Conservation (phyloP, 2,888 invertebrate species). For the Merodon equestris region DNA sequence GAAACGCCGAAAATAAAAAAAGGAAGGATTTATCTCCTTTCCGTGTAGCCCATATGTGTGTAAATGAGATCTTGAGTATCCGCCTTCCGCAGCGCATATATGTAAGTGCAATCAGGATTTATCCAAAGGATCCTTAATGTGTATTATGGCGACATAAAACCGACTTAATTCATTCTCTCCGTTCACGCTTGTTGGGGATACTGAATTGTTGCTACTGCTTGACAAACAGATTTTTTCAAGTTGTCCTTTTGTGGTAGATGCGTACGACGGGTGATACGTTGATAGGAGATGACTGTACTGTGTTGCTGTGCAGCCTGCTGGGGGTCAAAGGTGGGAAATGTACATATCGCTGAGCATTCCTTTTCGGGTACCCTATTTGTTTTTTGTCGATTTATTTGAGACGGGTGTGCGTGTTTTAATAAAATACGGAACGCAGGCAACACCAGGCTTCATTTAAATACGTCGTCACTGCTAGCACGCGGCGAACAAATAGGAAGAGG, state of each 20-base stretch:
- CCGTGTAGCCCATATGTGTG: conserved; percentile 23
- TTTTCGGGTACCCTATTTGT: conserved; percentile 43
- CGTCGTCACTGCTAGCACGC: conserved; percentile 43
- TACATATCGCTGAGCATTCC: conserved; percentile 42
- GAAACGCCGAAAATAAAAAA: conserved; percentile 31
- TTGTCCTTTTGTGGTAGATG: neutral
- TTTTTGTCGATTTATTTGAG: conserved; percentile 37
- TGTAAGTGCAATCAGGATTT: conserved; percentile 56
- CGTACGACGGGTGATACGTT: conserved; percentile 23
- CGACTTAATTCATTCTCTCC: conserved; percentile 50
- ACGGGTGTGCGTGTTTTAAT: conserved; percentile 47
- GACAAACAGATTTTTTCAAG: conserved; percentile 22
- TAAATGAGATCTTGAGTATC: conserved; percentile 47
- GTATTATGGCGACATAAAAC: conserved; percentile 61
- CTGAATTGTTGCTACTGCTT: conserved; percentile 36
- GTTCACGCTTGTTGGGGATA: conserved; percentile 20
- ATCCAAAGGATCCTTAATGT: conserved; percentile 51
- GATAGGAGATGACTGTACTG: conserved; percentile 18
- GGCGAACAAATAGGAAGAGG: conserved; percentile 38
- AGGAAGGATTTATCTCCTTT: conserved; percentile 49
- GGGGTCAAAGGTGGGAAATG: conserved; percentile 61
- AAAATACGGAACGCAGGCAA: conserved; percentile 23
- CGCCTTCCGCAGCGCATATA: conserved; percentile 26
- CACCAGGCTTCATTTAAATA: conserved; percentile 60
- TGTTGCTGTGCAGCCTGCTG: conserved; percentile 40